Evolutionary conservation across 1,140 invertebrate species (phyloP).

Genomic region (Tyrophagus putrescentiae): DNA sequence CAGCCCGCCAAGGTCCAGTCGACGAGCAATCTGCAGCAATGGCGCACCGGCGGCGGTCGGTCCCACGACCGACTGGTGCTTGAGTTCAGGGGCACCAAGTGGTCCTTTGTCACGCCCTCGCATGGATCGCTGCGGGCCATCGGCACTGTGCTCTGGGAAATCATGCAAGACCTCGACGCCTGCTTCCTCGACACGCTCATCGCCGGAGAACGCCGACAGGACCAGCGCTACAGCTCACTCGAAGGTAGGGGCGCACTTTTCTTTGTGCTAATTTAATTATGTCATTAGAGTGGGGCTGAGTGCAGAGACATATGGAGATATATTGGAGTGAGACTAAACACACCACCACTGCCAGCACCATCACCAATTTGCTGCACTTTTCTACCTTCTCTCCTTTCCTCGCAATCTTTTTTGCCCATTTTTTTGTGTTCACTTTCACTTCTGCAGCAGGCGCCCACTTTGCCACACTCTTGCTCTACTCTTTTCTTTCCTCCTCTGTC

Average conservation of each 20-base stretch:
- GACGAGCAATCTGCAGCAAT: conserved; percentile 47
- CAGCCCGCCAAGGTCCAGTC: conserved; percentile 44
- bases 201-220: neutral
- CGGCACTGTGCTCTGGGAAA: conserved; percentile 41
- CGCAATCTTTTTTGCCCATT: no score
- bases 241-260: neutral
- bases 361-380: no score
- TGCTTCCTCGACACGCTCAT: conserved; percentile 31
- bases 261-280: neutral
- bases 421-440: no score
- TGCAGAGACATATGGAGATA: no score
- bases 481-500: no score
- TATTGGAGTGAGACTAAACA: no score
- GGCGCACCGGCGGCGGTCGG: conserved; percentile 47
- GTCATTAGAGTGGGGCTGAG: no score
- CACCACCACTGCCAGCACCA: no score
- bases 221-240: no score
- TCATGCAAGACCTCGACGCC: conserved; percentile 37
- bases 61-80: conserved; percentile 47
- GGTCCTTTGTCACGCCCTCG: conserved; percentile 40
- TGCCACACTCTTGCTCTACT: no score
- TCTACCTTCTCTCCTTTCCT: no score
- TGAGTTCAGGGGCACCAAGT: conserved; percentile 49
- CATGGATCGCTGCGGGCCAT: conserved; percentile 38
- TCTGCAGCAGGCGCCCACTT: no score